Conservation (phyloP, 2,797 vertebrate species). For the Oophaga sylvatica region DNA sequence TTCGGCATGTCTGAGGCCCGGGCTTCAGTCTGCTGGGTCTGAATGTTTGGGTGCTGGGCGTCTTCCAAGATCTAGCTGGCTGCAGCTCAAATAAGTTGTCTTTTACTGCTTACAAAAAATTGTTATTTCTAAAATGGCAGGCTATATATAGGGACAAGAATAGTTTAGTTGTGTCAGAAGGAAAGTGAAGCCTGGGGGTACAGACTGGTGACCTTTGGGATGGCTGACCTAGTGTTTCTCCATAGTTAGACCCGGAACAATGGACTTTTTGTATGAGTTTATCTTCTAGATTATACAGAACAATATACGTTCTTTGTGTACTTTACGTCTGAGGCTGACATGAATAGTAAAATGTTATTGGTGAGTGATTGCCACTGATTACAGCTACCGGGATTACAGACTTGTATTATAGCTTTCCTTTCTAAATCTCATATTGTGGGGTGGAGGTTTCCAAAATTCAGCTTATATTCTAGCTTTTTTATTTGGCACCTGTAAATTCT, state of each 20-base stretch:
- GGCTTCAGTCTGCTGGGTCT: not conserved
- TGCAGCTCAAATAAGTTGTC: not conserved
- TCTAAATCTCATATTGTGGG: not conserved
- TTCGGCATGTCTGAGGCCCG: not conserved
- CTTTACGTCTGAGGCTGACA: not conserved
- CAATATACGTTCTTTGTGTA: not conserved
- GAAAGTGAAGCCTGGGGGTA: slow-evolving; percentile 18
- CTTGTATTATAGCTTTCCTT: too few relatives aligned
- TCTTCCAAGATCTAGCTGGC: not conserved
- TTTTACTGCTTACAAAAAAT: not conserved
- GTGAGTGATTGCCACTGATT: not conserved
- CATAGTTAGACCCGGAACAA: not conserved
- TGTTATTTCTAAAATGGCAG: not conserved
- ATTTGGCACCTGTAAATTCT: too few relatives aligned
- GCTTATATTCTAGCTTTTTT: too few relatives aligned
- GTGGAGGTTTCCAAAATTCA: not conserved
- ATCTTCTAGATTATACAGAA: slow-evolving; percentile 16
- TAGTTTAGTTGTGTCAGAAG: not conserved
- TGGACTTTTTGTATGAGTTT: not conserved
- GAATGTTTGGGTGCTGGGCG: slow-evolving; percentile 15
- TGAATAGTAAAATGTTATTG: not conserved
- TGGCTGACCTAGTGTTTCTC: not conserved
- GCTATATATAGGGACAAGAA: not conserved
- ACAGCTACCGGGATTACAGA: not conserved
- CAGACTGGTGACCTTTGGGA: slow-evolving; percentile 31